phyloP scores from a whole-genome alignment of 2,113 vertebrate genomes.

The Raja brachyura region DNA sequence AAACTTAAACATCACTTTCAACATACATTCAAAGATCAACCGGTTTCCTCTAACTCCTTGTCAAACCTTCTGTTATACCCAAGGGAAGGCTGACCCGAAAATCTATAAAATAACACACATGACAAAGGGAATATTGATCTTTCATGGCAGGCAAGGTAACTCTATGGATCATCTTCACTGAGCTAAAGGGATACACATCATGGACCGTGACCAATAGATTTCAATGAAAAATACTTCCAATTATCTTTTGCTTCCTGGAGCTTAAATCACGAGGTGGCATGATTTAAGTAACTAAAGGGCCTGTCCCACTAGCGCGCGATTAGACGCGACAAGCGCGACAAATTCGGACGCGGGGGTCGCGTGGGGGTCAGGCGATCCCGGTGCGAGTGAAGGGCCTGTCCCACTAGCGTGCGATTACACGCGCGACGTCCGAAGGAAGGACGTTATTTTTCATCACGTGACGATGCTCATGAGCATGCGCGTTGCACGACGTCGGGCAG shows the following conservation, averaged over 20 bases:
- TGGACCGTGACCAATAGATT: background rate
- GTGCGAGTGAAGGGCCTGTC: too few species aligned
- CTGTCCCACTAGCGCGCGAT: too few species aligned
- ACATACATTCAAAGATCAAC: background rate
- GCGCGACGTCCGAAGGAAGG: too few species aligned
- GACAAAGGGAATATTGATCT: background rate
- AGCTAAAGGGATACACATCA: background rate
- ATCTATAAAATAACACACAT: background rate
- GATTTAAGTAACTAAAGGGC: background rate
- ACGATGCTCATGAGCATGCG: too few species aligned
- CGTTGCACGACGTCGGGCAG: too few species aligned
- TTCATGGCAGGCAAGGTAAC: background rate
- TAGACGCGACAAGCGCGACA: too few species aligned
- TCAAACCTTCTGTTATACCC: background rate
- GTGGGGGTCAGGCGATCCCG: too few species aligned
- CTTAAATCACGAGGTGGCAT: background rate
- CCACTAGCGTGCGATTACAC: too few species aligned
- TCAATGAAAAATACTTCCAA: slow-evolving; percentile 10
- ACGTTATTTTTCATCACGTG: too few species aligned
- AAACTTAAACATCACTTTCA: background rate
- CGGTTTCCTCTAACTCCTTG: background rate
- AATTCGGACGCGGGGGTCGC: too few species aligned
- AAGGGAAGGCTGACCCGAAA: background rate
- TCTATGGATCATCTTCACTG: background rate
- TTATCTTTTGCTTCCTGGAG: background rate